phyloP scores from a whole-genome alignment of 2,888 invertebrate species.

The Hypomecis atomaria region DNA sequence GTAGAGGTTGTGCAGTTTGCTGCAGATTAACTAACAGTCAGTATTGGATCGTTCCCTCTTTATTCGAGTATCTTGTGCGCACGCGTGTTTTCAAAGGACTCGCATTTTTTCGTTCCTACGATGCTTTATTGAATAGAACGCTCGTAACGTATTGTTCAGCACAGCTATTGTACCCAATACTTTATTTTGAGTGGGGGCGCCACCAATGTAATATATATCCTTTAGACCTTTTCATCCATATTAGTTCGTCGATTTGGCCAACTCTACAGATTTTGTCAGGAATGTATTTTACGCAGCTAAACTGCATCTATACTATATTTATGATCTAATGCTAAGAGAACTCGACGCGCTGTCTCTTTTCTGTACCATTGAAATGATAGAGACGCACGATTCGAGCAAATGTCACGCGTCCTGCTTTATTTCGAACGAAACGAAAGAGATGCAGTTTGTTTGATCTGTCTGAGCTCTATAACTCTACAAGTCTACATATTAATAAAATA shows the following conservation, averaged over 20 bases:
- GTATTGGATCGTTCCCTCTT: slow-evolving; percentile 18
- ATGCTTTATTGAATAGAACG: slow-evolving; percentile 28
- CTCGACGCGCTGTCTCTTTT: too few species aligned
- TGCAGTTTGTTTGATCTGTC: too few species aligned
- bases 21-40: slow-evolving; percentile 19
- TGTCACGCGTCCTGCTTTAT: too few species aligned
- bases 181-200: neutral
- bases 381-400: too few species aligned
- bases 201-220: neutral
- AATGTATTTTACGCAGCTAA: neutral
- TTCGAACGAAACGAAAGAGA: too few species aligned
- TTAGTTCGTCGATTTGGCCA: neutral
- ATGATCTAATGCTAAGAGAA: neutral
- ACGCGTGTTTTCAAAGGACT: slow-evolving; percentile 37
- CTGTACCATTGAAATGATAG: too few species aligned
- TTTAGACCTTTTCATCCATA: neutral
- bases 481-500: slow-evolving; percentile 7
- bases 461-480: neutral
- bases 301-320: neutral
- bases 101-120: slow-evolving; percentile 27
- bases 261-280: neutral
- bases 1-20: slow-evolving; percentile 33
- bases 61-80: slow-evolving; percentile 16
- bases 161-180: neutral
- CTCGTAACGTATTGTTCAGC: too few species aligned